Base-by-base conservation (phyloP, 2,113 vertebrate species). In the Grantiella picta region DNA sequence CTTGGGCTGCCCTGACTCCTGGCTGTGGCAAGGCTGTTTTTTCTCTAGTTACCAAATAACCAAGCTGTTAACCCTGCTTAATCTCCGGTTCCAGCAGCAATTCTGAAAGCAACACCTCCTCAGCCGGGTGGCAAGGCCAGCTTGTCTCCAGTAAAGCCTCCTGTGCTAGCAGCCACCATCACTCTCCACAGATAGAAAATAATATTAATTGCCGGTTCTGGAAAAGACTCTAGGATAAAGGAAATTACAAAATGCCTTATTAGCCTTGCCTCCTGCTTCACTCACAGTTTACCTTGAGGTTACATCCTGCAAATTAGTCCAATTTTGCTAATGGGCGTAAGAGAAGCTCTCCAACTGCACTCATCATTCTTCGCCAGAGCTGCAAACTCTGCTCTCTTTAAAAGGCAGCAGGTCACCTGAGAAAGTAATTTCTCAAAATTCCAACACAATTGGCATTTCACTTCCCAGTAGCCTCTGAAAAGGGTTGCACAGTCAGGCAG, bases 361-460 rank as follows among this genome's bases (percentile, higher is more conserved):
- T 97, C 86, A 95, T 91, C 94, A 95, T 85, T 97, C 86, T 95
- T 53, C 33, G 56, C 86, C 92, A 82, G 68, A 95, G 92, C 82
- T 47, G 27, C 83, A 96, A 97, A 96, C 85, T 95, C 92, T 70
- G 82, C 73, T 86, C 80, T 92, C 2, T 4, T 86, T 97, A 96
- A 97, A 97, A 97, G 91, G 92, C 91, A 96, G 88, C 10, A 11
- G 92, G 95, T 98, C 97, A 97, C 78, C 66, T 57, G 78, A 87
- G 90, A 97, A 97, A 97, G 94, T 64, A 8, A 24, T 95, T 97
- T 97, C 95, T 97, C 97, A 97, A 92, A 97, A 96, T 91, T 97
- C 78, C 64, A 94, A 75, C 77, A 92, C 89, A 95, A 97, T 5
- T 91, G 92, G 71, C 87, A 94, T 83, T 96, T 96, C 78, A 90